phyloP scores from a whole-genome alignment of 2,113 vertebrate genomes.

The Sinocyclocheilus anophthalmus region DNA sequence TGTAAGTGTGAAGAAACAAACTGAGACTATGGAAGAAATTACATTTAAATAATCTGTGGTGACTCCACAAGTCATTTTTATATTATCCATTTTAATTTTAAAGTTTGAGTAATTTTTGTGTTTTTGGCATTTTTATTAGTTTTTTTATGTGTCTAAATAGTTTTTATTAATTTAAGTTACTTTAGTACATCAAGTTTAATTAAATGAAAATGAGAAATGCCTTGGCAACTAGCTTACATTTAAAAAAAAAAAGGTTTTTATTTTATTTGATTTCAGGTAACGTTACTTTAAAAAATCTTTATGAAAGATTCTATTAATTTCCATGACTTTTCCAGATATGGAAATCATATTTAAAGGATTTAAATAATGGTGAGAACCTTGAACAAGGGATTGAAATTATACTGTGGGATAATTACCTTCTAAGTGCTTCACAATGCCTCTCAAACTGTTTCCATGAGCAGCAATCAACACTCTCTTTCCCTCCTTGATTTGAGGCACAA shows the following conservation, averaged over 20 bases:
- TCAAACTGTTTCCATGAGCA: slow-evolving; percentile 86
- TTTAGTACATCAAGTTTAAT: neutral
- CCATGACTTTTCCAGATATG: neutral
- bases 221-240: neutral
- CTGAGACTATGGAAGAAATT: neutral
- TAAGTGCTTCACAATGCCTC: slow-evolving; percentile 87
- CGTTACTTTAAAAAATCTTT: no score
- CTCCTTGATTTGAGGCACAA: slow-evolving; percentile 85
- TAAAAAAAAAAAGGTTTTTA: no score
- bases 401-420: slow-evolving; percentile 71
- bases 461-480: slow-evolving; percentile 87
- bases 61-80: neutral
- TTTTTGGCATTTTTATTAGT: neutral
- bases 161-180: neutral
- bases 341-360: neutral
- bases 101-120: neutral
- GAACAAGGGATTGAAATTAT: neutral
- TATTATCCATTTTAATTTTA: no score
- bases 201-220: neutral
- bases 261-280: no score
- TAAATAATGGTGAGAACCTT: neutral
- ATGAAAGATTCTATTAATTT: neutral
- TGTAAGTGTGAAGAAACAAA: neutral
- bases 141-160: neutral
- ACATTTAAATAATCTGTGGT: neutral